These are phyloP conservation scores for Leptopilina clavipes DNA, from an alignment of 1,140 invertebrate genomes.

Conservation along the genomic window DNA sequence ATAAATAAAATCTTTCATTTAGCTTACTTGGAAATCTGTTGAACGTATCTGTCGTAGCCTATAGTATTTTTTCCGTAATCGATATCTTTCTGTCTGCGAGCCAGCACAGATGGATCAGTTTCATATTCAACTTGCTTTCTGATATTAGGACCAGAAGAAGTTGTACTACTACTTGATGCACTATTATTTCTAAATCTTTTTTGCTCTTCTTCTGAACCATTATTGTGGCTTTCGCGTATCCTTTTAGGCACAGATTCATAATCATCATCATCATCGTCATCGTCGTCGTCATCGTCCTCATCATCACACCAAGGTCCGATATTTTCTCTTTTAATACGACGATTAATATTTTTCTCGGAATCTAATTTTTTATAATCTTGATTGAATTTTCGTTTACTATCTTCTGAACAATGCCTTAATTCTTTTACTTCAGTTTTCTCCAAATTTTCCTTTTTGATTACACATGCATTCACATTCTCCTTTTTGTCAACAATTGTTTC, in stretches of 20 bases:
- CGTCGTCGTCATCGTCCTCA: slow-evolving; percentile 48
- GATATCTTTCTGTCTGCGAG: slow-evolving; percentile 92
- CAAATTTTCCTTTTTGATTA: background rate
- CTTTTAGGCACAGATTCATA: slow-evolving; percentile 46
- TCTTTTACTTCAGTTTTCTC: slow-evolving; percentile 9
- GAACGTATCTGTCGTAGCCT: slow-evolving; percentile 88
- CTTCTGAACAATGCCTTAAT: background rate
- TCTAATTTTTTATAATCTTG: background rate
- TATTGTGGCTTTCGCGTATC: slow-evolving; percentile 40
- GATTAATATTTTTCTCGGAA: slow-evolving; percentile 37
- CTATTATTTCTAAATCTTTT: slow-evolving; percentile 61
- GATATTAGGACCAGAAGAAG: slow-evolving; percentile 54
- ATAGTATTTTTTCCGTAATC: slow-evolving; percentile 96
- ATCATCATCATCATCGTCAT: slow-evolving; percentile 50
- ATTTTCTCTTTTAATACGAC: slow-evolving; percentile 43
- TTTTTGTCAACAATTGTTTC: background rate
- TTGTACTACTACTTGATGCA: slow-evolving; percentile 67
- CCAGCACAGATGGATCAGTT: slow-evolving; percentile 82
- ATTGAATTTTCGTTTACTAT: slow-evolving; percentile 9
- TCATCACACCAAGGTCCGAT: slow-evolving; percentile 45
- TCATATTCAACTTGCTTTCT: slow-evolving; percentile 77
- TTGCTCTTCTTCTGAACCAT: slow-evolving; percentile 44
- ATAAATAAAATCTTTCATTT: slow-evolving; percentile 34
- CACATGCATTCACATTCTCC: no score
- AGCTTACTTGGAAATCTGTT: slow-evolving; percentile 83